Base-by-base conservation (phyloP, 2,113 vertebrate species). In the Panurus biarmicus region DNA sequence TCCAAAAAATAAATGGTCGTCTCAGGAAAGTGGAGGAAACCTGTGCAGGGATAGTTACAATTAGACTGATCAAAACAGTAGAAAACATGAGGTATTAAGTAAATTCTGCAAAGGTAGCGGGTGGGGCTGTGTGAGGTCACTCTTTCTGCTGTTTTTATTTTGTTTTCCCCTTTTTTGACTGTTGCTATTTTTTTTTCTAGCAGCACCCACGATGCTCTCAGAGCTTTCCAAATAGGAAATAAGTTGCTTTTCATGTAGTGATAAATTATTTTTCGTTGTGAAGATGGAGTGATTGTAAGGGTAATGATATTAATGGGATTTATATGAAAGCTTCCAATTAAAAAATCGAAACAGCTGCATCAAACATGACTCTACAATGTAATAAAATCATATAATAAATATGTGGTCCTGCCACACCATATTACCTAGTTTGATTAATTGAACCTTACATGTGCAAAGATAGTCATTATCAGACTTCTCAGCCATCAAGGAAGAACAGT, bases 371-470 rank as follows among this genome's bases (percentile, higher is more conserved):
- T 78, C 9, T 66, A 81, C 47, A 25, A 4, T 81, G 65, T 92
- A 77, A 84, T 88, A 92, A 92, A 93, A 42, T 64, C 38, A 47
- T 90, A 56, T 83, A 95, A 64, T 72, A 92, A 57, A 38, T 80
- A 66, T 35, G 65, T 81, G 73, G 29, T 81, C 65, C 51, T 8
- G 48, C 76, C 73, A 73, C 65, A 66, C 38, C 15, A 1, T 65
- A 57, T 83, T 94, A 88, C 65, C 72, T 90, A 36, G 67, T 81
- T 65, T 65, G 91, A 75, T 93, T 95, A 95, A 92, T 81, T 92
- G 93, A 93, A 92, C 65, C 36, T 87, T 81, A 57, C 61, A 71
- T 2, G 4, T 78, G 86, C 66, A 72, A 78, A 89, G 86, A 89
- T 90, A 80, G 65, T 90, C 18, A 54, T 85, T 89, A 87, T 93